phyloP scores from a whole-genome alignment of 2,888 invertebrate species.

The Chrysodeixis includens region DNA sequence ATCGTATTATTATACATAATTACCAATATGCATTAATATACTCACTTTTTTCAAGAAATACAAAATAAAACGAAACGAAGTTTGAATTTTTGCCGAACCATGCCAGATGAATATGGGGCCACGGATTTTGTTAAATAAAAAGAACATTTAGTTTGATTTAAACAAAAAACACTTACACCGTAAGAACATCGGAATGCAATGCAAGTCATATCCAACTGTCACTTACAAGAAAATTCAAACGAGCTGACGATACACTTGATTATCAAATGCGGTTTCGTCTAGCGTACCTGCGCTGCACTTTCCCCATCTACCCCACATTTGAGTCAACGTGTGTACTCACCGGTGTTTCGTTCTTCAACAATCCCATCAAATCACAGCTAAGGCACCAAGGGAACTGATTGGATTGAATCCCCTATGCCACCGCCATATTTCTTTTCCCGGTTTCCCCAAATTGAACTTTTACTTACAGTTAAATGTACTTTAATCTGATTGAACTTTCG shows the following conservation, averaged over 20 bases:
- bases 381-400: conserved; percentile 86
- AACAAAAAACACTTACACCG: no score
- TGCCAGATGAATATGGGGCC: no score
- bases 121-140: no score
- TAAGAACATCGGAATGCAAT: no score
- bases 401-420: conserved; percentile 86
- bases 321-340: conserved; percentile 39
- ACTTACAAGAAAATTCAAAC: neutral
- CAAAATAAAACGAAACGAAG: neutral
- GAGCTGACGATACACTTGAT: neutral
- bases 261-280: conserved; percentile 20
- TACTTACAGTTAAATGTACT: conserved; percentile 87
- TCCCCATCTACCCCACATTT: conserved; percentile 25
- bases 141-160: no score
- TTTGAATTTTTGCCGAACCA: no score
- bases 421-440: conserved; percentile 85
- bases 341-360: conserved; percentile 84
- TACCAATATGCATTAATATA: no score
- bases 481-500: conserved; percentile 87
- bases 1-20: no score
- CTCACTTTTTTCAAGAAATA: neutral
- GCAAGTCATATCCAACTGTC: neutral
- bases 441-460: conserved; percentile 86
- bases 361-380: conserved; percentile 86
- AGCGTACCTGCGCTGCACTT: conserved; percentile 12